Conservation (phyloP, 2,888 invertebrate species). For the Ochropleura leucogaster region DNA sequence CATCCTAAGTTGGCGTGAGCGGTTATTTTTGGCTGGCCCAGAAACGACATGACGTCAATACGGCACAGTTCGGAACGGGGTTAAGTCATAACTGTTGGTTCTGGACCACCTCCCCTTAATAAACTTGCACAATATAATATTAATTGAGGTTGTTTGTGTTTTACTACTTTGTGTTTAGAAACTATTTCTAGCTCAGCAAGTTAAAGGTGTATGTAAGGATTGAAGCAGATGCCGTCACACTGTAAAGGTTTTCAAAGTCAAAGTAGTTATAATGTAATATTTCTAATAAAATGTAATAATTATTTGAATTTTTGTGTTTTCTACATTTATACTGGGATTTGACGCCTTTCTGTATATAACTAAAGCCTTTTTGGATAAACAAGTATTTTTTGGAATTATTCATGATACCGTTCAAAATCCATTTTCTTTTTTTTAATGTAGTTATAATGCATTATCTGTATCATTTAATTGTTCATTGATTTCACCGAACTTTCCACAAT, state of each 20-base stretch:
- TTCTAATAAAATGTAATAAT: no score
- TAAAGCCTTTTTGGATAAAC: not conserved
- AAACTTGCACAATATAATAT: constrained; percentile 38
- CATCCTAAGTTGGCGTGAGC: constrained; percentile 64
- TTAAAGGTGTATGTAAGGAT: not conserved
- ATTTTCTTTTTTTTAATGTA: not conserved
- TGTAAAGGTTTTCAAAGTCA: no score
- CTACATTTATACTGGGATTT: no score
- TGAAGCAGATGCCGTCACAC: not conserved
- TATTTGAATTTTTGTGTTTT: no score
- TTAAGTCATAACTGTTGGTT: constrained; percentile 59
- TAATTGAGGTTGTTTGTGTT: constrained; percentile 25
- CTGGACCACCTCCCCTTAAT: constrained; percentile 52
- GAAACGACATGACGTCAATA: constrained; percentile 84
- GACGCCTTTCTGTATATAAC: no score
- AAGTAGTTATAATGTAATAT: no score
- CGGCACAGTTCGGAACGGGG: constrained; percentile 75
- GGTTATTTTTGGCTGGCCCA: constrained; percentile 84
- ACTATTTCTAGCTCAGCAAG: constrained; percentile 7
- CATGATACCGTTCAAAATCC: not conserved
- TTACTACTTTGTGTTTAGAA: constrained; percentile 2
- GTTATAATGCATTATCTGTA: not conserved
- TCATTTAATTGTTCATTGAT: not conserved
- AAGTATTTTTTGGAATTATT: not conserved
- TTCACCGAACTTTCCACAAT: not conserved